phyloP scores from a whole-genome alignment of 92 coral and sea anemone species.

The Epizoanthus ramosus region DNA sequence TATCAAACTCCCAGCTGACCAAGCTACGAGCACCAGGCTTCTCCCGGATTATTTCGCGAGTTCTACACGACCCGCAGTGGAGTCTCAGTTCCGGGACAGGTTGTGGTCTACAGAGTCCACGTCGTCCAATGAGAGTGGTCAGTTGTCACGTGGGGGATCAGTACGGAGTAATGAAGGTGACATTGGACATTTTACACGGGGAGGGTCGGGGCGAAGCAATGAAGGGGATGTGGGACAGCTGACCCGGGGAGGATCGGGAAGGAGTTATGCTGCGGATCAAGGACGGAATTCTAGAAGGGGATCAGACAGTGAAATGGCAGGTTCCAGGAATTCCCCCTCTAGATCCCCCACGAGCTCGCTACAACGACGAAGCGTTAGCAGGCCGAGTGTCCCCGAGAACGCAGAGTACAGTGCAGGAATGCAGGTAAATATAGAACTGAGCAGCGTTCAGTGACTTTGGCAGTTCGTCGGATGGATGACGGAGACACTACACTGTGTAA shows the following conservation, averaged over 20 bases:
- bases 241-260: slow-evolving; percentile 6
- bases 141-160: slow-evolving; percentile 34
- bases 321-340: slow-evolving; percentile 5
- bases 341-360: slow-evolving; percentile 23
- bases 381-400: neutral
- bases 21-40: slow-evolving; percentile 15
- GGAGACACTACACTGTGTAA: no score
- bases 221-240: slow-evolving; percentile 34
- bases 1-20: slow-evolving; percentile 16
- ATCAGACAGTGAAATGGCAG: slow-evolving; percentile 21
- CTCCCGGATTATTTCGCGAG: slow-evolving; percentile 29
- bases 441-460: neutral
- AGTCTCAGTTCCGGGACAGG: slow-evolving; percentile 19
- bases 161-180: slow-evolving; percentile 38
- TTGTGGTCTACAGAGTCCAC: slow-evolving; percentile 37
- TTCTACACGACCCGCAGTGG: slow-evolving; percentile 3
- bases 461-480: no score
- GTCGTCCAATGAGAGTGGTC: slow-evolving; percentile 37
- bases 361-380: slow-evolving; percentile 21
- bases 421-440: neutral
- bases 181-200: slow-evolving; percentile 25
- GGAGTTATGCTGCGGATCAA: slow-evolving; percentile 24
- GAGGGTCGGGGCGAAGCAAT: slow-evolving; percentile 24
- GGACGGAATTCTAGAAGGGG: slow-evolving; percentile 7
- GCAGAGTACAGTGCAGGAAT: neutral